Percentiles rank a stretch among this genome's conserved stretches.
Evolutionary conservation across 1,140 invertebrate genomes (phyloP).

Genomic region (Helicoverpa armigera): DNA sequence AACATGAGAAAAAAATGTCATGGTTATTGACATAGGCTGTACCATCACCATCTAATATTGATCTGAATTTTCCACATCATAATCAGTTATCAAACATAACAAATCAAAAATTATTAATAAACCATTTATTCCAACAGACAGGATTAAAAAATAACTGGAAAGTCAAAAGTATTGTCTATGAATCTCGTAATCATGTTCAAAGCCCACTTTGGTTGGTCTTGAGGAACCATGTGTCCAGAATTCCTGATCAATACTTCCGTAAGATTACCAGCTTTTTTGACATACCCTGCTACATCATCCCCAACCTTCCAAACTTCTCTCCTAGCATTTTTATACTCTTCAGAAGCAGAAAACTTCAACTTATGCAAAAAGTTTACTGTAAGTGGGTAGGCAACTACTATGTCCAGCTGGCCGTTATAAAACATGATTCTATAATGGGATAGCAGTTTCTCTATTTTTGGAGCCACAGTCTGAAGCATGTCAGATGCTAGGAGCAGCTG

Average conservation of each 20-base stretch:
- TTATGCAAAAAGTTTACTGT: conserved; percentile 90
- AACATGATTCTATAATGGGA: conserved; percentile 89
- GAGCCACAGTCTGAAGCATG: conserved; percentile 73
- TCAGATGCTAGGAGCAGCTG: conserved; percentile 68
- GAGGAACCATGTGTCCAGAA: conserved; percentile 94
- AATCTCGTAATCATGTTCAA: conserved; percentile 92
- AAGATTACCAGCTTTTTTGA: conserved; percentile 90
- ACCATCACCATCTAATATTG: no score
- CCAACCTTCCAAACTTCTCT: conserved; percentile 90
- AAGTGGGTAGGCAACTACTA: conserved; percentile 93
- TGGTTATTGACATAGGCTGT: no score
- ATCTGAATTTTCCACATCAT: no score
- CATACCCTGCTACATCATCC: conserved; percentile 91
- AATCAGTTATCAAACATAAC: background rate
- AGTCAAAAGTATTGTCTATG: conserved; percentile 82
- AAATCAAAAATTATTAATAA: background rate
- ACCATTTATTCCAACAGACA: background rate
- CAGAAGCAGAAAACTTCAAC: conserved; percentile 88
- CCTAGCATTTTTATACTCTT: conserved; percentile 88
- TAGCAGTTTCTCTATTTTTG: conserved; percentile 64
- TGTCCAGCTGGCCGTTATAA: conserved; percentile 94
- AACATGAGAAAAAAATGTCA: no score
- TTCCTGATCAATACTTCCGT: conserved; percentile 92
- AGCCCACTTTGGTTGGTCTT: conserved; percentile 92
- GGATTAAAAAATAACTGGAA: conserved; percentile 41